Evolutionary conservation across 2,797 vertebrate species (phyloP).

Genomic region (Sternotherus odoratus): DNA sequence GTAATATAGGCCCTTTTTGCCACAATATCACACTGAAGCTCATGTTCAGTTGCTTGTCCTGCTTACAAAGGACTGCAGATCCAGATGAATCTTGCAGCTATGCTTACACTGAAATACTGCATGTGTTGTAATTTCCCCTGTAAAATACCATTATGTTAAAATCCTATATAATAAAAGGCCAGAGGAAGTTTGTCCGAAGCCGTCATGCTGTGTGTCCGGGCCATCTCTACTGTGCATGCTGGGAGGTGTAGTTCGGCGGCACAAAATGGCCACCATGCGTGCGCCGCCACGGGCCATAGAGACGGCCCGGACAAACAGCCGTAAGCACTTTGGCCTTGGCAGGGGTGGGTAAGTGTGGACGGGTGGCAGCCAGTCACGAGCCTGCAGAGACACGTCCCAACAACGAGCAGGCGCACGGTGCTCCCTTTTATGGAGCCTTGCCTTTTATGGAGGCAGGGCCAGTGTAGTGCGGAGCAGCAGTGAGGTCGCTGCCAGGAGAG

Average conservation of each 20-base stretch:
- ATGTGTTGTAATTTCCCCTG: neutral
- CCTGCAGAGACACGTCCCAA: neutral
- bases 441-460: neutral
- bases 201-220: no score
- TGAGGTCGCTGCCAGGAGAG: neutral
- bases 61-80: neutral
- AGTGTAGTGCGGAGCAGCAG: no score
- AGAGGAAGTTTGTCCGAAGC: no score
- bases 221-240: no score
- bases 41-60: neutral
- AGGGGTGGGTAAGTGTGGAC: neutral
- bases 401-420: neutral
- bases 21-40: fast-evolving
- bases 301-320: no score
- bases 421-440: no score
- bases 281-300: no score
- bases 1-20: neutral
- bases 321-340: no score
- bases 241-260: no score
- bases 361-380: neutral
- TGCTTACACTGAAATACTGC: neutral
- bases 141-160: neutral
- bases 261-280: no score
- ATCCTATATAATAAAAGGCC: no score
- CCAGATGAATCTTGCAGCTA: neutral